Evolutionary conservation across 2,797 vertebrate species (phyloP), one percentile per base, ranked within the genome.

Genomic region (Crenichthys baileyi): DNA sequence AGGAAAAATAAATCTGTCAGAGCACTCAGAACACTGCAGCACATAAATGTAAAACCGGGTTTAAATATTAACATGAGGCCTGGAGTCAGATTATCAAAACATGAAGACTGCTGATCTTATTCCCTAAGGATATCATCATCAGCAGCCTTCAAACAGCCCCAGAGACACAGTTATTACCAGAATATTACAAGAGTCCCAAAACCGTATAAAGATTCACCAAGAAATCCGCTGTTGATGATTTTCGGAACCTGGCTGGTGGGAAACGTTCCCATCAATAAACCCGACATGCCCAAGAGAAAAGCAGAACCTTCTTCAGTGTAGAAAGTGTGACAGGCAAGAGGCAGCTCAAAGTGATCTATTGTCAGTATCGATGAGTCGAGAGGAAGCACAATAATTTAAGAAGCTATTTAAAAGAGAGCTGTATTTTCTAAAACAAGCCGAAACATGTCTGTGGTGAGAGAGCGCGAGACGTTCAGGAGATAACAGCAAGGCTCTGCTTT

Each of bases 1-100:
- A 86, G 86, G 87, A 46, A 85, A 67, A 24, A 29, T 81, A 50
- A 63, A 73, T 76, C 76, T 75, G 24, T 80, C 81, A 71, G 79
- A 81, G 61, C 50, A 75, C 58, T 73, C 41, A 26, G 61, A 81
- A 76, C 26, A 15, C 11, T 56, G 77, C 80, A 85, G 80, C 48
- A 81, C 73, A 26, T 15, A 4, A 12, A 60, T 36, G 60, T 31
- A n/a, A 18, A 67, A 41, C 63, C 41, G 46, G 24, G 29, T 39
- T 72, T 36, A 55, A 12, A 60, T 1, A 7, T 72, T 36, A 29
- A 65, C 1, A 2, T 1, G n/a, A 58, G 70, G 39, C 8, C 70
- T 74, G 73, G 41, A 65, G 44, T 58, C 1, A 0, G 29, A 48
- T 20, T 67, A 56, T 36, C 31, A 8, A 16, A 29, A 20, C 15